phyloP scores from a whole-genome alignment of 2,113 vertebrate species.

The Chaenocephalus aceratus region DNA sequence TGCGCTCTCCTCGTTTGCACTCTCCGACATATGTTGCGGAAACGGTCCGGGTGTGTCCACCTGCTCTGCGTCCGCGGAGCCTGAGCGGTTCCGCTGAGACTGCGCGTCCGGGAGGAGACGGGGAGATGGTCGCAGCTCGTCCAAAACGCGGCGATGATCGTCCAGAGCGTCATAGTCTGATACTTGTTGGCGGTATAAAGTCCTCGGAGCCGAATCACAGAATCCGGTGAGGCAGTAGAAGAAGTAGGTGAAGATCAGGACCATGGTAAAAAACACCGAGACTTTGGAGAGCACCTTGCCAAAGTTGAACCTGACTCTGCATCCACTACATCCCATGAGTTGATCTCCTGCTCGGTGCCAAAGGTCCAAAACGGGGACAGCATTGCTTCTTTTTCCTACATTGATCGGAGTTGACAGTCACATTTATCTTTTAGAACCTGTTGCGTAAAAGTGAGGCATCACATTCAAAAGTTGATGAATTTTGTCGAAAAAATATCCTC shows the following conservation, averaged over 20 bases:
- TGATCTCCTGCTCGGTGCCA: constrained; percentile 73
- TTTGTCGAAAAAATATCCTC: constrained; percentile 20
- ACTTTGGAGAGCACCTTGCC: constrained; percentile 82
- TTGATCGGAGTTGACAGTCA: constrained; percentile 16
- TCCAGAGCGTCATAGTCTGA: constrained; percentile 62
- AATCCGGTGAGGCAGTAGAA: constrained; percentile 85
- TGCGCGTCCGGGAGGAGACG: constrained; percentile 37
- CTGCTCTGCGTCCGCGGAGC: constrained; percentile 36
- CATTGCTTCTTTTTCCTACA: constrained; percentile 75
- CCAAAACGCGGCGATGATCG: constrained; percentile 44
- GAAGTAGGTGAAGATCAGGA: constrained; percentile 86
- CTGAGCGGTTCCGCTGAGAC: constrained; percentile 41
- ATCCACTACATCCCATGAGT: constrained; percentile 89
- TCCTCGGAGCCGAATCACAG: constrained; percentile 76
- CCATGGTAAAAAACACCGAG: constrained; percentile 84
- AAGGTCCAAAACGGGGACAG: constrained; percentile 71
- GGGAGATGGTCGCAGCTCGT: constrained; percentile 58
- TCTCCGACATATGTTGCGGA: constrained; percentile 8
- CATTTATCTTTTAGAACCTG: constrained; percentile 55
- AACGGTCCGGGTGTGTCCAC: constrained; percentile 39
- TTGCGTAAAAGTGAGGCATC: constrained; percentile 61
- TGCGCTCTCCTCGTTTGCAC: constrained; percentile 19
- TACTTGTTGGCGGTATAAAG: constrained; percentile 46
- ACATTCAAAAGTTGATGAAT: not conserved
- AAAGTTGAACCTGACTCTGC: constrained; percentile 79